phyloP scores from a whole-genome alignment of 2,888 invertebrate species.

The Lycia hirtaria region DNA sequence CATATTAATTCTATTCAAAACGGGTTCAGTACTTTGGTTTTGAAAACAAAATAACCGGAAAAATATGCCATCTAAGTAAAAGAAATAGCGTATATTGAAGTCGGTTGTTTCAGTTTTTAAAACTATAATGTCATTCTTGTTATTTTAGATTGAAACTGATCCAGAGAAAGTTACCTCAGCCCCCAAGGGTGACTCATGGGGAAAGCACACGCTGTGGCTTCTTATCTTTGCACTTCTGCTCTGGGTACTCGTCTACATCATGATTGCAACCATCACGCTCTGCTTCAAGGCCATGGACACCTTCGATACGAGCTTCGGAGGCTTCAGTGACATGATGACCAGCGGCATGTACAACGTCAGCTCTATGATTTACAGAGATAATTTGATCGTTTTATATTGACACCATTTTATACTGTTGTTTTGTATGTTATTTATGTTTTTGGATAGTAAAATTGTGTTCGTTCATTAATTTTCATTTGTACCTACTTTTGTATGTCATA shows the following conservation, averaged over 20 bases:
- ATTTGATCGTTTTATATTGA: conserved; percentile 24
- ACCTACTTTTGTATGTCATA: background rate
- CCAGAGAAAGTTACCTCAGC: background rate
- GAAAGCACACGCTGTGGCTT: conserved; percentile 52
- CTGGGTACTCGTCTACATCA: conserved; percentile 56
- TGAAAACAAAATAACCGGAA: too few species aligned
- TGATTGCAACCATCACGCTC: conserved; percentile 48
- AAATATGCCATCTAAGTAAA: too few species aligned
- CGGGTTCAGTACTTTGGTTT: too few species aligned
- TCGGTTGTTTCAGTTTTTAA: too few species aligned
- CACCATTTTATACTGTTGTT: conserved; percentile 1
- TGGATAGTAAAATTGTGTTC: background rate
- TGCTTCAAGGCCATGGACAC: conserved; percentile 46
- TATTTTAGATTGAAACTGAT: conserved; percentile 30
- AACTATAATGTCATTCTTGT: background rate
- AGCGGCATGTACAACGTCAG: conserved; percentile 33
- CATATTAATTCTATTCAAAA: too few species aligned
- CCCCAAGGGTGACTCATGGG: conserved; percentile 38
- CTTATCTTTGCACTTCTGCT: conserved; percentile 53
- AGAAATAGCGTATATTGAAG: too few species aligned
- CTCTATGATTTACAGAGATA: conserved; percentile 33
- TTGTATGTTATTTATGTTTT: background rate
- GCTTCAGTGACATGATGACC: background rate
- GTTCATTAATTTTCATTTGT: background rate
- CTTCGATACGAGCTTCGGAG: conserved; percentile 3